Percentiles rank a stretch among this genome's conserved stretches.
phyloP scores from a whole-genome alignment of 2,113 vertebrate species.

The Fulmarus glacialis region DNA sequence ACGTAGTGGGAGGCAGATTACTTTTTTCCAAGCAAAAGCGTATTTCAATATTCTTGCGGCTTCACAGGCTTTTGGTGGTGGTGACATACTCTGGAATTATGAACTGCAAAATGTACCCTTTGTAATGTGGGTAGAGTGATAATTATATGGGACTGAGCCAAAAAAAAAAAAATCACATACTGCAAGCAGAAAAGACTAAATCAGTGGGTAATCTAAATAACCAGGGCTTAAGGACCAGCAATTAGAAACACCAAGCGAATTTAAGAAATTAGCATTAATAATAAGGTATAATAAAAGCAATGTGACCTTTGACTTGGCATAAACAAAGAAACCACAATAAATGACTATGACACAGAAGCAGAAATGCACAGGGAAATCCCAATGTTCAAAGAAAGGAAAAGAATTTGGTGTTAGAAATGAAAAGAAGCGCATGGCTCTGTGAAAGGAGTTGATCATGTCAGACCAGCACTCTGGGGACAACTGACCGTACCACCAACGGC shows the following conservation, averaged over 20 bases:
- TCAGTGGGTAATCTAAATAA: constrained; percentile 9
- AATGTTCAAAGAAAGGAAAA: background rate
- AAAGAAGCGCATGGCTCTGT: background rate
- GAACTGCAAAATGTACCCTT: background rate
- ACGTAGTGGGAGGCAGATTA: background rate
- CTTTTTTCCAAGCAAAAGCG: background rate
- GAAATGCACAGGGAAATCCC: background rate
- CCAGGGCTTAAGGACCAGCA: background rate
- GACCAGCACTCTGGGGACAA: background rate
- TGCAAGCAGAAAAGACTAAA: constrained; percentile 5
- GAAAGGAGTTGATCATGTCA: background rate
- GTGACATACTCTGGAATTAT: background rate
- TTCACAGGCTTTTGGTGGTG: background rate
- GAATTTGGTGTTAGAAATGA: background rate
- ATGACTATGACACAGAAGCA: background rate
- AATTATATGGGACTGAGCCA: background rate
- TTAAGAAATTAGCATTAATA: background rate
- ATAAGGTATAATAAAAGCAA: background rate
- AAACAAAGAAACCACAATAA: background rate
- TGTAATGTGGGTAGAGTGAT: background rate
- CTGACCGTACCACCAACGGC: accelerated
- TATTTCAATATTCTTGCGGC: background rate
- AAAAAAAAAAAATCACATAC: background rate
- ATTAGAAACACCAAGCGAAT: background rate
- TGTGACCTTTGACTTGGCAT: background rate